phyloP scores from a whole-genome alignment of 2,888 invertebrate species.

The Psylliodes chrysocephalus region DNA sequence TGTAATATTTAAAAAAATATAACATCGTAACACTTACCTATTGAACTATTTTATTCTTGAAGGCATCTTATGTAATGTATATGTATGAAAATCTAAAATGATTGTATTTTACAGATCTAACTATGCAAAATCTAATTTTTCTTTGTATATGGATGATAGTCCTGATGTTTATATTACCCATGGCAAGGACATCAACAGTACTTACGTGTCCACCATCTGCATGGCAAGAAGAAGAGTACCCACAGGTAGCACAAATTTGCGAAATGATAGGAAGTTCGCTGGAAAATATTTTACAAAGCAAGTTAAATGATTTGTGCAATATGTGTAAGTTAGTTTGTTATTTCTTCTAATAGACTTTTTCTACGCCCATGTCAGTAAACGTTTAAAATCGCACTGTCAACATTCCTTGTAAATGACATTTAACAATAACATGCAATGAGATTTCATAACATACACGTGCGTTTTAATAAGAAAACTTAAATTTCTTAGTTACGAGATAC shows the following conservation, averaged over 20 bases:
- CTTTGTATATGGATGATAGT: slow-evolving; percentile 2
- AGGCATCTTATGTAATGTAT: no score
- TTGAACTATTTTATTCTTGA: no score
- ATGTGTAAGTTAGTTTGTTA: slow-evolving; percentile 19
- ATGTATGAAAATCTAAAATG: background rate
- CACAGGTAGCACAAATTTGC: slow-evolving; percentile 10
- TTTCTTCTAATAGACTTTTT: background rate
- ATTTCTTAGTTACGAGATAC: no score
- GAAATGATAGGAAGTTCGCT: slow-evolving; percentile 4
- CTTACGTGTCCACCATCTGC: slow-evolving; percentile 11
- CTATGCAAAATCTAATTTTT: slow-evolving; percentile 12
- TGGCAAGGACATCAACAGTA: slow-evolving; percentile 6
- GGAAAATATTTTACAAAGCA: background rate
- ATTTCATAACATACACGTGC: background rate
- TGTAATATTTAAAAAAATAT: no score
- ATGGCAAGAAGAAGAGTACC: slow-evolving; percentile 19
- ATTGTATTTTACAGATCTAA: background rate
- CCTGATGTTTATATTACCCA: slow-evolving; percentile 4
- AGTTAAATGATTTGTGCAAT: slow-evolving; percentile 7
- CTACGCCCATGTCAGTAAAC: no score
- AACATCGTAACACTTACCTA: no score
- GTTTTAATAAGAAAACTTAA: no score
- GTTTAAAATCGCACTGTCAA: no score
- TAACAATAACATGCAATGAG: no score
- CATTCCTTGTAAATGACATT: no score